Percentiles rank a stretch among this genome's conserved stretches.
Evolutionary conservation across 2,888 invertebrate species (phyloP).

Genomic region (Lacanobia oleracea): DNA sequence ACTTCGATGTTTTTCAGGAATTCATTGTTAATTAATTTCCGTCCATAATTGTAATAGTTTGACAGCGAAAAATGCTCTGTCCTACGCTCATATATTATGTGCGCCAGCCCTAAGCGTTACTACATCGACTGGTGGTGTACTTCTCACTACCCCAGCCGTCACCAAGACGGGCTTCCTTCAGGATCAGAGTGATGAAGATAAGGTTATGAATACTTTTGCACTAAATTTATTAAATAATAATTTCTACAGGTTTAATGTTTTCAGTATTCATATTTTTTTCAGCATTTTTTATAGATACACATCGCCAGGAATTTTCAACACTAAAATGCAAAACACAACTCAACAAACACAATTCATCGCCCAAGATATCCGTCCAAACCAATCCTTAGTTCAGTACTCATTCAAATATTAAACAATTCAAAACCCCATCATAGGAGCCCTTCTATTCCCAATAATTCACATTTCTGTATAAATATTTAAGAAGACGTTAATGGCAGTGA

Average conservation of each 20-base stretch:
- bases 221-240: background rate
- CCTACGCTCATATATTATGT: no score
- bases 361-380: background rate
- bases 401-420: conserved; percentile 52
- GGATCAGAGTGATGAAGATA: background rate
- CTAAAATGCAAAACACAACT: background rate
- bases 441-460: conserved; percentile 49
- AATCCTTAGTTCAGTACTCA: conserved; percentile 9
- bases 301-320: background rate
- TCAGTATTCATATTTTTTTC: no score
- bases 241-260: background rate
- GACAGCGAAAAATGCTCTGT: no score
- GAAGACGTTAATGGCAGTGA: conserved; percentile 38
- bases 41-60: no score
- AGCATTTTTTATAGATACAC: no score
- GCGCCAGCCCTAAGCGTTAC: no score
- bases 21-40: no score
- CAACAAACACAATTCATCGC: background rate
- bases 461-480: conserved; percentile 53
- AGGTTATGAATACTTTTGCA: background rate
- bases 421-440: conserved; percentile 17
- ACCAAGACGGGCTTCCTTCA: background rate
- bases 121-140: no score
- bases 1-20: no score
- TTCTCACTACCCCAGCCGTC: background rate